Evolutionary conservation across 2,113 vertebrate species (phyloP), one percentile per base, ranked within the genome.

Genomic region (Manacus vitellinus): DNA sequence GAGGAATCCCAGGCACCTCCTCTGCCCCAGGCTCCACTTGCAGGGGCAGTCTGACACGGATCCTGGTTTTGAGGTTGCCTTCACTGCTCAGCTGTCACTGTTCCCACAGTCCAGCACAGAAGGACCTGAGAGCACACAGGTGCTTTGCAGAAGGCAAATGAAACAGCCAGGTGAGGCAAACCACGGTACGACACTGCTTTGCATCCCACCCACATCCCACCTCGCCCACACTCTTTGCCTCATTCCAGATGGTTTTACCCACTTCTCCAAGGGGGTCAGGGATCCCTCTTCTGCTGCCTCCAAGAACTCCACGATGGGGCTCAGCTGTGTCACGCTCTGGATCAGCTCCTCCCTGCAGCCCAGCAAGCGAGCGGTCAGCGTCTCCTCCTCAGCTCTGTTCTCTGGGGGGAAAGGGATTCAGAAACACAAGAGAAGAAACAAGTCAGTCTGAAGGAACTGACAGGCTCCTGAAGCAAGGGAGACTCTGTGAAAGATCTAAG

Each of bases 231-330:
- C 6, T 62, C 25, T 15, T 47, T 35, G 49, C 58, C 85, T 87
- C 21, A 15, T 52, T 63, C 47, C 78, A 37, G 39, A 30, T 67
- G 35, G 35, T 62, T 92, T 97, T 90, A 99, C 99, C 98, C 77
- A 51, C 95, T 97, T 98, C 67, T 98, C 98, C 0, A 43, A 30
- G 33, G 96, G 73, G 1, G 94, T 95, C 84, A 98, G 97, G 92
- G 98, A 97, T 85, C 76, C 97, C 77, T 97, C 95, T 35, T 97
- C 98, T 92, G 96, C 98, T 54, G 95, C 95, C 77, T 96, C 98
- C 96, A 99, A 84, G 91, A 98, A 96, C 84, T 98, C 98, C 44
- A 61, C 22, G 39, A 98, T 85, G 49, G 98, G 98, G 18, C 97
- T 97, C 85, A 98, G 91, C 92, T 95, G 96, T 89, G 97, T 83